Evolutionary conservation across 2,113 vertebrate species (phyloP), one percentile per base, ranked within the genome.

Genomic region (Phyllopteryx taeniolatus): DNA sequence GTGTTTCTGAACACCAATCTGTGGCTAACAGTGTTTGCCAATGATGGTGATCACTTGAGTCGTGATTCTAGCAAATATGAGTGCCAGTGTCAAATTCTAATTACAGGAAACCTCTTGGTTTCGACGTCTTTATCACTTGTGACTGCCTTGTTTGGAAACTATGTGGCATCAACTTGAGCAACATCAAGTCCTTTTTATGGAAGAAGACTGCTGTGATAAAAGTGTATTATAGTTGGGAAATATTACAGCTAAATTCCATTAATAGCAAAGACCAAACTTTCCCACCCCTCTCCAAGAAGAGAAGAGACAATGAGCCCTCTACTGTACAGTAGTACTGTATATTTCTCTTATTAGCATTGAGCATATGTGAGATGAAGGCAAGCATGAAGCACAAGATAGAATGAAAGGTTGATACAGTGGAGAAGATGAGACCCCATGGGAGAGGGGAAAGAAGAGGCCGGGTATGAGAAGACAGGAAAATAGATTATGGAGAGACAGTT

Each of bases 61-160:
- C 73, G 54, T 67, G 77, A 87, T 84, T 71, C 76, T 42, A 65
- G 59, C 61, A 42, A 31, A 15, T 5, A 5, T 64, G 76, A 79
- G 77, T 39, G 82, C 84, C 88, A 88, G 74, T 44, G 68, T 51
- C 72, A 80, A 82, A 85, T 85, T 89, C 82, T 86, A 90, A 90
- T 84, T 82, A 78, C 80, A 81, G 87, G 82, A 90, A 91, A 85
- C 76, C 73, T 87, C 81, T 80, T 8, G 11, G 66, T 77, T 71
- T 88, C 86, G 86, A 67, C 61, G 67, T 78, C 68, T 85, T 88
- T 86, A 90, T 85, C 84, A 85, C 76, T 69, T 80, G 72, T 91
- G 87, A 90, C 90, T 86, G 80, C 68, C 72, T 68, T 81, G 73
- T 85, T 89, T 89, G 67, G 27, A 81, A 90, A 90, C 72, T 54